Conservation (phyloP, 2,888 invertebrate genomes). For the Monopis laevigella region DNA sequence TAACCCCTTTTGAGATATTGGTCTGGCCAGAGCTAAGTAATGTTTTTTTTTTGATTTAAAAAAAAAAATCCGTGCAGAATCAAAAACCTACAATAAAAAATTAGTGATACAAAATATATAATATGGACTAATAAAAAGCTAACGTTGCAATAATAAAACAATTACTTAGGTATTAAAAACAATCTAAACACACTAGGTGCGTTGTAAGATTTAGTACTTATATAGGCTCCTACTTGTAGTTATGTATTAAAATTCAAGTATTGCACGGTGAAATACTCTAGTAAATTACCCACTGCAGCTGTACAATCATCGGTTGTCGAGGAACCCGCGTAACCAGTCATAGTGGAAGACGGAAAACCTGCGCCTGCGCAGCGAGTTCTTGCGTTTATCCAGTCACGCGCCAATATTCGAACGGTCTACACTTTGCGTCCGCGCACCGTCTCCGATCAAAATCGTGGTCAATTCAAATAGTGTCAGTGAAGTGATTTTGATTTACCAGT, state of each 20-base stretch:
- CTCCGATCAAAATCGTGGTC: constrained; percentile 3
- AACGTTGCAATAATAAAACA: too few species aligned
- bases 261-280: constrained; percentile 9
- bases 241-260: constrained; percentile 1
- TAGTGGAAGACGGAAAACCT: not conserved
- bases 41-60: too few species aligned
- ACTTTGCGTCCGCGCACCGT: constrained; percentile 1
- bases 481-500: not conserved
- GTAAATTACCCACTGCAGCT: constrained; percentile 9
- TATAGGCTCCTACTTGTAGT: not conserved
- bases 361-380: constrained; percentile 4
- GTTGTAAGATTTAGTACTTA: not conserved
- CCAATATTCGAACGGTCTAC: not conserved
- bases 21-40: too few species aligned
- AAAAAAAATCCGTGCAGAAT: too few species aligned
- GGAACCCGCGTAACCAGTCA: constrained; percentile 7
- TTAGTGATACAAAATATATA: too few species aligned
- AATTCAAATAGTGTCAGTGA: not conserved
- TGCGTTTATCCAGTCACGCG: constrained; percentile 6
- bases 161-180: too few species aligned
- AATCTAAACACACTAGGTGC: too few species aligned
- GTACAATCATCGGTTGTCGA: constrained; percentile 12
- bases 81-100: too few species aligned
- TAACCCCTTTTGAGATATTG: too few species aligned
- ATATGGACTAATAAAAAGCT: too few species aligned